Base-by-base conservation (phyloP, 30 jellyfish, hydroid and myxozoan genomes). In the Pseudorhiza aurosa region DNA sequence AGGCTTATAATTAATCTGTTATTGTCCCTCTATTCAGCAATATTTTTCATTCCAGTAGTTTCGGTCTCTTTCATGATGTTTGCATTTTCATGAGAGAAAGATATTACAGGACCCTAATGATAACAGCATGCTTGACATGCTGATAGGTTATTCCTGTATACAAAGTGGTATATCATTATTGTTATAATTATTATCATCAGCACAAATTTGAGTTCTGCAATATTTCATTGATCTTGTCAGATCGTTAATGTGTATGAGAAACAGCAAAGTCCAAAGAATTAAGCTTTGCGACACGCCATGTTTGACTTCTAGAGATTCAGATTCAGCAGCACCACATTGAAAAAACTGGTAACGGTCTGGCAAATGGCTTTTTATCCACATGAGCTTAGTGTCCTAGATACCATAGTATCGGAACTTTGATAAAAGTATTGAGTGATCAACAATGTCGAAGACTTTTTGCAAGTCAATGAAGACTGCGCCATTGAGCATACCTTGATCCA, bases 271-370 rank as follows among this genome's bases (percentile, higher is more conserved):
- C 17, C 90, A 82, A 17, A 70, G 84, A 63, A 71, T 50, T 31
- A 75, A 83, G 33, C 93, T 82, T 81, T 81, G 88, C 33, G 80
- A 82, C 49, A 81, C 93, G 26, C 88, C 93, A 53, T 67, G 78
- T 1, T 71, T 19, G 71, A 27, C 74, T 44, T 21, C 30, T 32
- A 10, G 58, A 36, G 86, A 65, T 65, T 65, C 70, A 18, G 79
- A 65, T 65, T 62, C 27, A 21, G 25, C 76, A 62, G 76, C 3
- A 36, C 79, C 69, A 29, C 79, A 65, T 22, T 65, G 72, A 72
- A 72, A 57, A 72, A 49, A 47, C 86, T 72, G 31, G 30, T 72
- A 72, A 45, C 43, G 86, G 86, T 72, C 39, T 49, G 21, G 6
- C n/a, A 58, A 4, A 58, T 58, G 27, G 72, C 39, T 5, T 58